These are phyloP conservation scores for Sitophilus oryzae DNA, from an alignment of 1,140 invertebrate species.

Conservation along the genomic window DNA sequence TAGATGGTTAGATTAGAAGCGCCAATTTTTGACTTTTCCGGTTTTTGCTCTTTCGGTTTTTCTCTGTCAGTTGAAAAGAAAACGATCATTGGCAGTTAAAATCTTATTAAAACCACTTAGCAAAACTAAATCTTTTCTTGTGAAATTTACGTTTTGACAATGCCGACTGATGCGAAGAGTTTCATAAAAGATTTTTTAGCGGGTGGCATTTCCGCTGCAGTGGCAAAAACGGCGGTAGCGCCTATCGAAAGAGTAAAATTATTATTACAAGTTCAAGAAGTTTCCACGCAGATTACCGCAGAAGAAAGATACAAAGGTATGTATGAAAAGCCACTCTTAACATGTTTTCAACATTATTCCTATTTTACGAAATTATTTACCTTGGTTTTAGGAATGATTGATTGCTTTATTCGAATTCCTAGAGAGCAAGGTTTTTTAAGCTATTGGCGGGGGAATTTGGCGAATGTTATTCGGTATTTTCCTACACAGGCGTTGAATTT, in stretches of 20 bases:
- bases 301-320: constrained; percentile 78
- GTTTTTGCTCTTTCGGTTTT: too few species aligned
- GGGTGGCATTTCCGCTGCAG: constrained; percentile 78
- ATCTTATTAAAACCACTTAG: too few species aligned
- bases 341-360: not conserved
- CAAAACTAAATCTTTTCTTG: too few species aligned
- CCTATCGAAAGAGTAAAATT: constrained; percentile 89
- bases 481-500: constrained; percentile 96
- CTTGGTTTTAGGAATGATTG: constrained; percentile 66
- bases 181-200: constrained; percentile 81
- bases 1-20: too few species aligned
- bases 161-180: constrained; percentile 51
- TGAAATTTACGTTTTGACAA: not conserved
- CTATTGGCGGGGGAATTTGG: constrained; percentile 91
- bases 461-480: constrained; percentile 89
- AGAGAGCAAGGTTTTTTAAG: constrained; percentile 77
- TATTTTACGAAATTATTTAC: not conserved
- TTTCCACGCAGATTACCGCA: constrained; percentile 73
- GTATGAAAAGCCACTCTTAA: not conserved
- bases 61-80: too few species aligned
- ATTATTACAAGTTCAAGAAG: constrained; percentile 81
- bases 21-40: too few species aligned
- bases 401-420: constrained; percentile 79
- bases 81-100: too few species aligned
- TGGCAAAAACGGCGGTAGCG: constrained; percentile 80